A percentile compares a stretch with the other conserved stretches of the same genome.
Conservation (phyloP, 2,888 invertebrate genomes). For the Thyatira batis region DNA sequence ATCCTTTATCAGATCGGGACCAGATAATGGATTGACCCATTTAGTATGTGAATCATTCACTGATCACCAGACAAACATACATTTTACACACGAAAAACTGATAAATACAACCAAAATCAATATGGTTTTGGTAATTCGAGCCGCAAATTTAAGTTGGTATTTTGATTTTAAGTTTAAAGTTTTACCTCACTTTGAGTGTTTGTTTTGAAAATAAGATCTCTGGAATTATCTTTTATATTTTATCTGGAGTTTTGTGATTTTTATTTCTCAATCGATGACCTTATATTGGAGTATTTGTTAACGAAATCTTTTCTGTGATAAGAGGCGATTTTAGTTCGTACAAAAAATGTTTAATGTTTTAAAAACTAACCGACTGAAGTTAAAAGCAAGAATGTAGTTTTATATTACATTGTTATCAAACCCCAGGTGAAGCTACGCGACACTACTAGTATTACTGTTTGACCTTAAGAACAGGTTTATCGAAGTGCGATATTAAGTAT, state of each 20-base stretch:
- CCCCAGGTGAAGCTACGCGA: neutral
- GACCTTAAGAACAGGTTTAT: neutral
- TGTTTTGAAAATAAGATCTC: conserved; percentile 46
- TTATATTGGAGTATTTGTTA: conserved; percentile 18
- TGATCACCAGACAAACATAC: conserved; percentile 37
- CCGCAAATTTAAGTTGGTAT: conserved; percentile 25
- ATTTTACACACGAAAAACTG: conserved; percentile 16
- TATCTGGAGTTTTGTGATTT: neutral
- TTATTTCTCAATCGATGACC: conserved; percentile 10
- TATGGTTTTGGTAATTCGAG: neutral
- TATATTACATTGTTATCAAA: too few species aligned
- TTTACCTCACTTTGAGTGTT: conserved; percentile 32
- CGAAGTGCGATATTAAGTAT: neutral
- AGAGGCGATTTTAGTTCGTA: neutral
- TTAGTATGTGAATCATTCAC: conserved; percentile 73
- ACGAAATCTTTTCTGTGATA: conserved; percentile 10
- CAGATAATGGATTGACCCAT: conserved; percentile 78
- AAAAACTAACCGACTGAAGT: too few species aligned
- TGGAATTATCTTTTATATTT: conserved; percentile 23
- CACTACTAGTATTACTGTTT: neutral
- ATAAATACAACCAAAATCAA: neutral
- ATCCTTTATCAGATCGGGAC: conserved; percentile 73
- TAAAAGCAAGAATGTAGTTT: too few species aligned
- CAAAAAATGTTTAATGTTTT: too few species aligned
- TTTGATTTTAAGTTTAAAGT: conserved; percentile 14